These are phyloP conservation scores for Sitobion miscanthi DNA, from an alignment of 1,140 invertebrate genomes.

Conservation along the genomic window DNA sequence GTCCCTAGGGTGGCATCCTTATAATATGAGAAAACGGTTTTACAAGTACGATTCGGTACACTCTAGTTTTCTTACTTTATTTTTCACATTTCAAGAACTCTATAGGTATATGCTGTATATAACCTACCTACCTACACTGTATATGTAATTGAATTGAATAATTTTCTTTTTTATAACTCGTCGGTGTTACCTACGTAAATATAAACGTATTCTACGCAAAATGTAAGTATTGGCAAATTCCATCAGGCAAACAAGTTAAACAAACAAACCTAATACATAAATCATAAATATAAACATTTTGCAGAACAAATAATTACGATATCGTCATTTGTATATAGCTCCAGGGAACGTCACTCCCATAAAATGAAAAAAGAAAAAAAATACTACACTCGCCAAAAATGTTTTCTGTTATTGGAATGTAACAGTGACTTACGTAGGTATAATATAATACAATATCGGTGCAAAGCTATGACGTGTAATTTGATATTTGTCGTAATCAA, in stretches of 20 bases:
- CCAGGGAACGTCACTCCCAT: background rate
- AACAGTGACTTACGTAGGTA: background rate
- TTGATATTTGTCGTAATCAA: background rate
- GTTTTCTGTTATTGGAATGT: background rate
- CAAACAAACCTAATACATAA: background rate
- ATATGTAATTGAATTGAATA: background rate
- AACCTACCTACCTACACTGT: background rate
- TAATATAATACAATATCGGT: background rate
- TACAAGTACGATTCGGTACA: background rate
- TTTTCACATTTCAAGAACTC: too few species aligned
- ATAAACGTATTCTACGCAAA: background rate
- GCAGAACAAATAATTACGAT: constrained; percentile 7
- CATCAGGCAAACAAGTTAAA: background rate
- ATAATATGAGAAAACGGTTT: background rate
- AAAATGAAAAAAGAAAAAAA: background rate
- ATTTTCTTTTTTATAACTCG: background rate
- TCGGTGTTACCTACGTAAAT: background rate
- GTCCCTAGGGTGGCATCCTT: background rate
- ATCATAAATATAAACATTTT: background rate
- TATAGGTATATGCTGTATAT: too few species aligned
- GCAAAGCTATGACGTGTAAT: background rate
- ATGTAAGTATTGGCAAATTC: background rate
- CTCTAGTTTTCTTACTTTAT: background rate
- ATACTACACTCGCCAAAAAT: background rate
- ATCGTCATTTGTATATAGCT: background rate